Conservation (phyloP, 2,888 invertebrate genomes). For the Cloeon dipterum region DNA sequence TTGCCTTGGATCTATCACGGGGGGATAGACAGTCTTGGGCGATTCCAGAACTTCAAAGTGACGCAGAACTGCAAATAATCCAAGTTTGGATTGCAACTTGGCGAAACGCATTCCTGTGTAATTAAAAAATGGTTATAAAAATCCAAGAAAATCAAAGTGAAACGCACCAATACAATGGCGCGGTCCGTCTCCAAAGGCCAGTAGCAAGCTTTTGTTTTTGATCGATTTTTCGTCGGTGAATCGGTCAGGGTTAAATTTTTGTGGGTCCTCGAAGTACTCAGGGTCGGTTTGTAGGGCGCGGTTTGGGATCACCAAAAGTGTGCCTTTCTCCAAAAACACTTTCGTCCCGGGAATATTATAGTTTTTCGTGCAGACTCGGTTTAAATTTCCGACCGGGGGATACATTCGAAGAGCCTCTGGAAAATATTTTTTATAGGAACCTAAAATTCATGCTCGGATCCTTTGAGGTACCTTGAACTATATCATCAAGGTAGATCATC, state of each 20-base stretch:
- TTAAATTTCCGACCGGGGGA: conserved; percentile 27
- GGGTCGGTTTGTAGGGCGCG: conserved; percentile 31
- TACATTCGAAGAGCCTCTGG: conserved; percentile 13
- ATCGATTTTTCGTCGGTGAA: conserved; percentile 23
- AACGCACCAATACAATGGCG: conserved; percentile 27
- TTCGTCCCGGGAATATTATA: conserved; percentile 25
- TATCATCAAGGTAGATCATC: conserved; percentile 13
- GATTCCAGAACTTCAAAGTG: conserved; percentile 11
- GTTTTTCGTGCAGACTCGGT: conserved; percentile 24
- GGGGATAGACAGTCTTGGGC: conserved; percentile 8
- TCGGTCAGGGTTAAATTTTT: conserved; percentile 29
- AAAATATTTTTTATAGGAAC: no score
- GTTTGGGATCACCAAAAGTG: conserved; percentile 27
- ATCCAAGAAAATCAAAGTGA: no score
- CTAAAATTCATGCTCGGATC: neutral
- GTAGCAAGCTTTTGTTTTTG: conserved; percentile 23
- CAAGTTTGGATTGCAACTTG: conserved; percentile 27
- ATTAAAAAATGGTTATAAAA: no score
- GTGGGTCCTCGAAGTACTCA: conserved; percentile 28
- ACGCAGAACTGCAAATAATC: conserved; percentile 22
- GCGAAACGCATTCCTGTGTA: conserved; percentile 25
- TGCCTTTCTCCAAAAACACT: conserved; percentile 24
- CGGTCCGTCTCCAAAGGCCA: conserved; percentile 31
- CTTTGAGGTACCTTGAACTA: conserved; percentile 5
- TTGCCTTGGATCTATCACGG: conserved; percentile 6